Evolutionary conservation across 2,888 invertebrate genomes (phyloP).

Genomic region (Orthosia gracilis): DNA sequence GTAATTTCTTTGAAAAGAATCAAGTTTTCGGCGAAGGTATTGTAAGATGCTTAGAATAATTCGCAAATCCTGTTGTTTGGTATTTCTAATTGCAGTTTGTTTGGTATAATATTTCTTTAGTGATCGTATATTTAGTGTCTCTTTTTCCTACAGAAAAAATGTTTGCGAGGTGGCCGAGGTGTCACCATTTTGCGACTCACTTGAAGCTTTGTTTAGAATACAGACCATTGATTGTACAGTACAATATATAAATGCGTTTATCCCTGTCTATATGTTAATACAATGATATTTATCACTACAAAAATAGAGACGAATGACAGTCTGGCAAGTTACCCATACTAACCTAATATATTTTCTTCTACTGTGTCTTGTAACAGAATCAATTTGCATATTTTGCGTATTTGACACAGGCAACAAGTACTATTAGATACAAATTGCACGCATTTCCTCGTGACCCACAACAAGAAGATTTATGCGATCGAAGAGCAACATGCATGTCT

Average conservation of each 20-base stretch:
- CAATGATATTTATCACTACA: background rate
- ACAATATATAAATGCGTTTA: no score
- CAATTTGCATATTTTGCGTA: no score
- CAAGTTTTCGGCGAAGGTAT: no score
- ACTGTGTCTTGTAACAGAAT: background rate
- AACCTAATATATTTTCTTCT: background rate
- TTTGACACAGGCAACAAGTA: slow-evolving; percentile 12
- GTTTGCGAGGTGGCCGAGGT: no score
- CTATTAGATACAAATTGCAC: slow-evolving; percentile 27
- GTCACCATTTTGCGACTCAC: background rate
- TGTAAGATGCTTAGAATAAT: no score
- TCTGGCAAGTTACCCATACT: background rate
- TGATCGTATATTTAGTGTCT: no score
- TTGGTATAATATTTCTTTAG: no score
- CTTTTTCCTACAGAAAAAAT: no score
- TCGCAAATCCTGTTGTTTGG: no score
- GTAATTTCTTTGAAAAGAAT: background rate
- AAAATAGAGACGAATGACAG: background rate
- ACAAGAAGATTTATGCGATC: slow-evolving; percentile 61
- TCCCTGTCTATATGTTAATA: no score
- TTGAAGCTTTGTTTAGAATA: background rate
- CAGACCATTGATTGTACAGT: no score
- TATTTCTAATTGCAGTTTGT: no score
- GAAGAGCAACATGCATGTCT: slow-evolving; percentile 39
- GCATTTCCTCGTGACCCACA: slow-evolving; percentile 50